These are phyloP conservation scores for Rhynchomys soricoides DNA, from an alignment of 2,113 vertebrate species.

Conservation along the genomic window DNA sequence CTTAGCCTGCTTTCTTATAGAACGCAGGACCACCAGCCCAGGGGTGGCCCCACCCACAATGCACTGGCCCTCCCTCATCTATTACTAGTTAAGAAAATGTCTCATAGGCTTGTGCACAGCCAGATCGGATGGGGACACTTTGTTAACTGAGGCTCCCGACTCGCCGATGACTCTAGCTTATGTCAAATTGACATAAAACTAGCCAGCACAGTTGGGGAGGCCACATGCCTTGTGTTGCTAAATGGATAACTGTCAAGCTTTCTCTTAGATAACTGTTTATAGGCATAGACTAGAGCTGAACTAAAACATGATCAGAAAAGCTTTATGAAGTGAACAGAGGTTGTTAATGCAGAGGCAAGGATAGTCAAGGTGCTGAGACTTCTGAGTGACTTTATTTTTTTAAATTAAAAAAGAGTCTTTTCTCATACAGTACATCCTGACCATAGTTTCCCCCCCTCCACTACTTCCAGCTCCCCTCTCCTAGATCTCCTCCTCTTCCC, in stretches of 20 bases:
- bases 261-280: background rate
- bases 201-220: background rate
- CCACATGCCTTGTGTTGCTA: background rate
- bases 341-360: background rate
- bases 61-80: background rate
- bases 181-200: background rate
- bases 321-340: background rate
- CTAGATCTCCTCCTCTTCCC: background rate
- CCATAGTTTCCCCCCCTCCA: too few relatives aligned
- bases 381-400: background rate
- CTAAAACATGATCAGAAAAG: background rate
- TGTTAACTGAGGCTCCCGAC: background rate
- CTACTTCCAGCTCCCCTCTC: too few relatives aligned
- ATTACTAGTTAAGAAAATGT: background rate
- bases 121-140: background rate
- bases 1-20: background rate
- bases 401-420: background rate
- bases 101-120: background rate
- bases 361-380: background rate
- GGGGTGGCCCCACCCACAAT: background rate
- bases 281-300: background rate
- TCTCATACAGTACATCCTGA: background rate
- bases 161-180: background rate
- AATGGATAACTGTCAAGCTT: background rate
- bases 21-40: background rate